These are phyloP conservation scores for Pyxicephalus adspersus DNA, from an alignment of 2,113 vertebrate species.

Conservation along the genomic window DNA sequence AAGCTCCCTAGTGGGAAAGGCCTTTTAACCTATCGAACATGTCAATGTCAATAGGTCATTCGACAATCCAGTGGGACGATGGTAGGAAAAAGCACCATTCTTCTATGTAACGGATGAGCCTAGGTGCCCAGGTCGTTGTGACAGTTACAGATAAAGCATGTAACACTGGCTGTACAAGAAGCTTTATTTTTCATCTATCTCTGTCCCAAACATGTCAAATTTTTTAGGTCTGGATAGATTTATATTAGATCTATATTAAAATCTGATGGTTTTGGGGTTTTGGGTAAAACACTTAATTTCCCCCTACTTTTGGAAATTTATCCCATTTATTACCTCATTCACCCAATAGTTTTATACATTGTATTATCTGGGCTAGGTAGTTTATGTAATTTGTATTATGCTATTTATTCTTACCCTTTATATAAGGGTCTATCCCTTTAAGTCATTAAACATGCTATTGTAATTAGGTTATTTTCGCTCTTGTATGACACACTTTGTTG, in stretches of 20 bases:
- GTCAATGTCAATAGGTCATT: slow-evolving; percentile 26
- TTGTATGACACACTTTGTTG: neutral
- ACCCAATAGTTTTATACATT: too few relatives aligned
- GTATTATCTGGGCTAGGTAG: too few relatives aligned
- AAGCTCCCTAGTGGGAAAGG: neutral
- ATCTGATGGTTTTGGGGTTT: too few relatives aligned
- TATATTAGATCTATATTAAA: too few relatives aligned
- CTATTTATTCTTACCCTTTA: too few relatives aligned
- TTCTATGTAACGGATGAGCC: neutral
- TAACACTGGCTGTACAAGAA: neutral
- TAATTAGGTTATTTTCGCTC: neutral
- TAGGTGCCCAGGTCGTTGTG: neutral
- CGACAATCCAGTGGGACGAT: slow-evolving; percentile 1
- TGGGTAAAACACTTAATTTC: too few relatives aligned
- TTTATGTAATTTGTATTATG: too few relatives aligned
- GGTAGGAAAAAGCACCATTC: neutral
- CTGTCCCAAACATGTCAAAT: too few relatives aligned
- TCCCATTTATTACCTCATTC: too few relatives aligned
- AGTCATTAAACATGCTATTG: neutral
- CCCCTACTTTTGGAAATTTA: too few relatives aligned
- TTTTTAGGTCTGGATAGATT: too few relatives aligned
- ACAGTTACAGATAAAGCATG: neutral
- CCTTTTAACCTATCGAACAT: slow-evolving; percentile 8
- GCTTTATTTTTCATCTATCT: neutral
- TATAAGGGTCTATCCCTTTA: neutral